phyloP scores from a whole-genome alignment of 2,888 invertebrate species.

The Schizaphis graminum region DNA sequence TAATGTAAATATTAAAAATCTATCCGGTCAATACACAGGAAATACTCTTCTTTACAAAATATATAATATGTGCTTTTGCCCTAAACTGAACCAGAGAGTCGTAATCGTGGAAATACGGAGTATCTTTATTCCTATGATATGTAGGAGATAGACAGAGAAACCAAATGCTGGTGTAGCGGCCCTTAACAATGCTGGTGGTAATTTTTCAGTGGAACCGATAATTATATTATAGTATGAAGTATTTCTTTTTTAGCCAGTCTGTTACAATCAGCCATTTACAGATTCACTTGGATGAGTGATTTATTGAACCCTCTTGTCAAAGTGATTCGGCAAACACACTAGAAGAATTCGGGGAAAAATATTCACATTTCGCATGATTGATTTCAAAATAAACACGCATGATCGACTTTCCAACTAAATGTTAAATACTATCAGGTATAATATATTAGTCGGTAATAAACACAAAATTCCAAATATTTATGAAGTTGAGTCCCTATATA shows the following conservation, averaged over 20 bases:
- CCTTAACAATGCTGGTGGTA: background rate
- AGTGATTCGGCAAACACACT: background rate
- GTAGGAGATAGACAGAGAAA: too few species aligned
- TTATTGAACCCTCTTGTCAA: background rate
- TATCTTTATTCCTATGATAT: too few species aligned
- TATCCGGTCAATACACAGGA: too few species aligned
- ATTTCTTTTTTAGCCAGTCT: background rate
- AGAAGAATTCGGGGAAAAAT: background rate
- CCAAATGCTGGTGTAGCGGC: too few species aligned
- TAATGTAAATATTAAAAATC: too few species aligned
- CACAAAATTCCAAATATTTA: background rate
- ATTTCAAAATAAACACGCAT: background rate
- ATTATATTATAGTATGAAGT: background rate
- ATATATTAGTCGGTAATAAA: background rate
- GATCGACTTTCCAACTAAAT: background rate
- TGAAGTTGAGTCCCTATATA: background rate
- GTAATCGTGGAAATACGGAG: too few species aligned
- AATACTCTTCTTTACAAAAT: too few species aligned
- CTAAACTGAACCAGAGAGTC: too few species aligned
- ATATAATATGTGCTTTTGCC: too few species aligned
- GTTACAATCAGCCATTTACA: background rate
- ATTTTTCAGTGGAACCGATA: background rate
- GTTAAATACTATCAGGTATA: background rate
- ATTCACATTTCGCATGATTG: conserved; percentile 18
- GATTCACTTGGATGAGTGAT: conserved; percentile 11